Base-by-base conservation (phyloP, 2,797 vertebrate species). In the Onychomys torridus region DNA sequence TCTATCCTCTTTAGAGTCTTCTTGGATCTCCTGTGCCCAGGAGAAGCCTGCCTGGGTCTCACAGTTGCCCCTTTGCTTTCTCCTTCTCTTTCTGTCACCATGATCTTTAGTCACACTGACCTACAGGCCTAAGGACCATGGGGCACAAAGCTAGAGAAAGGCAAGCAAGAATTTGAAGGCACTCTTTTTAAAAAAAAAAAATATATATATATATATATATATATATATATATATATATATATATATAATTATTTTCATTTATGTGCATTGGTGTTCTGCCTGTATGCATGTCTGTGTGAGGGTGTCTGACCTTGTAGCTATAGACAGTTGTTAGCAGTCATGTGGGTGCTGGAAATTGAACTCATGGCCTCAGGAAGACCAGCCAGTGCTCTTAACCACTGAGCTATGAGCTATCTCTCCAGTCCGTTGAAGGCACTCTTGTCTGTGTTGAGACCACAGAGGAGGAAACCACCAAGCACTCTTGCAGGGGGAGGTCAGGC, bases 1-100 rank as follows among this genome's bases (percentile, higher is more conserved):
- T 9, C 37, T 73, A 63, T 12, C 6, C 6, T 5, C 2, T 0
- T 9, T 25, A n/a, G 61, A n/a, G 0, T 49, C 46, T 69, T 7
- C 52, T 46, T 43, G 69, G 27, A 8, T 86, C n/a, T 13, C 12
- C n/a, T 71, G 5, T 52, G 23, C 76, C 13, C 2, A 12, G 46
- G 55, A 57, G 71, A 19, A 40, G 67, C 2, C 71, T 19, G 16
- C n/a, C 67, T 77, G 32, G 16, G 59, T 95, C 40, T 46, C 73
- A 13, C 2, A 14, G 13, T n/a, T 43, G 40, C 13, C 49, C 29
- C 40, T 93, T 75, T 37, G 12, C 46, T 75, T 25, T 40, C 76
- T 40, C 34, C 5, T 23, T 75, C 81, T 86, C 75, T n/a, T 88
- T 8, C 61, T 21, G 21, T 67, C 21, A 69, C 34, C 23, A 27